Conservation (phyloP, 2,113 vertebrate species). For the Carassius carassius region DNA sequence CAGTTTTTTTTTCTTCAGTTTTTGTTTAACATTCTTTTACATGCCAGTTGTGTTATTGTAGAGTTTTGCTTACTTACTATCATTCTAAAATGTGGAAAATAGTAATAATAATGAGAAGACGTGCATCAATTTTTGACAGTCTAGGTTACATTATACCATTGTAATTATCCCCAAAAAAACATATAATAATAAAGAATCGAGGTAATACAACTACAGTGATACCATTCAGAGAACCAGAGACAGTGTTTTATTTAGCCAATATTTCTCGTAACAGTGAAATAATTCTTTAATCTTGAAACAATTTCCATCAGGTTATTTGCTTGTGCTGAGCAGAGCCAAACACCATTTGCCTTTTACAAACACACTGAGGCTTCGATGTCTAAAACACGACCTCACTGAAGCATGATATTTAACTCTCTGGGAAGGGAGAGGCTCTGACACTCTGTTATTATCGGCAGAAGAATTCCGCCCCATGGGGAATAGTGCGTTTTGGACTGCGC, state of each 20-base stretch:
- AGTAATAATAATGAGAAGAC: neutral
- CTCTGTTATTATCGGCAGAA: conserved; percentile 31
- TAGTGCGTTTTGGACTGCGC: neutral
- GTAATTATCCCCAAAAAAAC: neutral
- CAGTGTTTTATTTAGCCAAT: neutral
- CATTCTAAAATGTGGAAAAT: neutral
- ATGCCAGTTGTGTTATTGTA: too few species aligned
- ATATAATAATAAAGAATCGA: neutral
- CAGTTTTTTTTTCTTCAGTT: too few species aligned
- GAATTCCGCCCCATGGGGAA: conserved; percentile 14
- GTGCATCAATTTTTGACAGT: neutral
- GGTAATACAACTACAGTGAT: conserved; percentile 1
- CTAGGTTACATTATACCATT: neutral
- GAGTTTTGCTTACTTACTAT: neutral
- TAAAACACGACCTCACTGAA: conserved; percentile 3
- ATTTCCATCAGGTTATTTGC: conserved; percentile 11
- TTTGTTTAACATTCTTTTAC: too few species aligned
- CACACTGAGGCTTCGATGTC: conserved; percentile 6
- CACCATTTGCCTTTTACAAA: conserved; percentile 25
- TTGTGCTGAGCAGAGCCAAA: conserved; percentile 1
- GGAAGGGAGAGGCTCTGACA: conserved; percentile 20
- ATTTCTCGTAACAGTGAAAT: neutral
- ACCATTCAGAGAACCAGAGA: neutral
- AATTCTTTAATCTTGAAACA: conserved; percentile 24
- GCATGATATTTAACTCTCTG: conserved; percentile 7